These are phyloP conservation scores for Acipenser ruthenus DNA, from an alignment of 2,797 vertebrate genomes.

Conservation along the genomic window DNA sequence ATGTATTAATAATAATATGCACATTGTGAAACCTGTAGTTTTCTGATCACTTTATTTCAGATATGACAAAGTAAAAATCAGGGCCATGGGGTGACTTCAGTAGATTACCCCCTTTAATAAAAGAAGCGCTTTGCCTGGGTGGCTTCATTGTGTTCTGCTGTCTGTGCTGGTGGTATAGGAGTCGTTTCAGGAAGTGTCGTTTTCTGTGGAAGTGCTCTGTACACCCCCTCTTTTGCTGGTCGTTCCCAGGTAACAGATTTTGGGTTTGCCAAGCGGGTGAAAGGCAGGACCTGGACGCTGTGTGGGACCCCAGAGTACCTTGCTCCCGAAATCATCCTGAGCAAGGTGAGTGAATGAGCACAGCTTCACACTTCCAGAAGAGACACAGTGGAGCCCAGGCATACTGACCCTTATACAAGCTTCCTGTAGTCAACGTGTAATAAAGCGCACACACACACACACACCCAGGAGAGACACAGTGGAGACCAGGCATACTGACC, in stretches of 20 bases:
- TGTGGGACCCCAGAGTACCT: conserved; percentile 86
- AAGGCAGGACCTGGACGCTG: conserved; percentile 87
- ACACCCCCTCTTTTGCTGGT: background rate
- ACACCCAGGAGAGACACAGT: background rate
- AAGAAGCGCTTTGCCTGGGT: too few relatives aligned
- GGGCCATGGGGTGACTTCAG: too few relatives aligned
- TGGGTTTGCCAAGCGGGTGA: conserved; percentile 86
- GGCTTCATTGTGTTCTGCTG: too few relatives aligned
- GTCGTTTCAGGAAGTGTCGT: too few relatives aligned
- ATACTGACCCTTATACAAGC: background rate
- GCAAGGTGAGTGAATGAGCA: conserved; percentile 58
- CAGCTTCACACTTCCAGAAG: background rate
- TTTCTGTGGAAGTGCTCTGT: background rate
- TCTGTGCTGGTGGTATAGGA: too few relatives aligned
- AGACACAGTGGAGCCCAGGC: background rate
- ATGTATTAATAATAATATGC: too few relatives aligned
- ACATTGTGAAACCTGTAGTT: too few relatives aligned
- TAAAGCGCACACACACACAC: conserved; percentile 11
- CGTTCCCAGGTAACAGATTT: conserved; percentile 79
- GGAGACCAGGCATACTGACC: background rate
- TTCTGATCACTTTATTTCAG: too few relatives aligned
- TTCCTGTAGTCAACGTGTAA: too few relatives aligned
- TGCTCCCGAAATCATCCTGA: conserved; percentile 83
- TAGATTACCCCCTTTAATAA: too few relatives aligned
- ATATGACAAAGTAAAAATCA: too few relatives aligned